Evolutionary conservation across 1,140 invertebrate species (phyloP).

Genomic region (Trachelipus rathkii): DNA sequence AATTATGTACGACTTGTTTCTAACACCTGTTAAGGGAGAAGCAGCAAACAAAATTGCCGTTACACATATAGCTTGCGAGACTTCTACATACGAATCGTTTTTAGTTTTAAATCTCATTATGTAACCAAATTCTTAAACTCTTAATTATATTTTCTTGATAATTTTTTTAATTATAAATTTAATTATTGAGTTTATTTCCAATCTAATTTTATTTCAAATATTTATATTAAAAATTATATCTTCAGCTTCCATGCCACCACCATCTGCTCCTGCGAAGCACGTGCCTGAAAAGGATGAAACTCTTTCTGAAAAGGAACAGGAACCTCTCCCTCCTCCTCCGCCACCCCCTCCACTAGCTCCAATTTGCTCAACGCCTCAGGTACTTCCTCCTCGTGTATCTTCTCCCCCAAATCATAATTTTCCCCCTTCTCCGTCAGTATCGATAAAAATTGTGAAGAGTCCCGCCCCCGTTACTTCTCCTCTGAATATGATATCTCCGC

Average conservation of each 20-base stretch:
- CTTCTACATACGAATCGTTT: too few species aligned
- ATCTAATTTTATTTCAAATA: too few species aligned
- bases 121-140: too few species aligned
- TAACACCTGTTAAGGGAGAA: too few species aligned
- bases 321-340: slow-evolving; percentile 21
- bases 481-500: slow-evolving; percentile 56
- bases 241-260: background rate
- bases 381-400: slow-evolving; percentile 14
- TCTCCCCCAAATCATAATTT: slow-evolving; percentile 24
- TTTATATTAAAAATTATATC: background rate
- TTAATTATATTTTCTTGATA: too few species aligned
- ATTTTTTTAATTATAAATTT: too few species aligned
- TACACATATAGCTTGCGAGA: too few species aligned
- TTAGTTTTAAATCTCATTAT: too few species aligned
- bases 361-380: background rate
- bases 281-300: background rate
- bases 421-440: slow-evolving; percentile 61
- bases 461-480: slow-evolving; percentile 58
- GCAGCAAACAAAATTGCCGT: too few species aligned
- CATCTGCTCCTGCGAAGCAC: background rate
- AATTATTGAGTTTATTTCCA: too few species aligned
- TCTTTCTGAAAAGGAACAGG: background rate
- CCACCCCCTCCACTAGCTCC: slow-evolving; percentile 25
- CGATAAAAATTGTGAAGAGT: slow-evolving; percentile 72
- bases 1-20: too few species aligned